A percentile compares a stretch with the other conserved stretches of the same genome.
Evolutionary conservation across 2,888 invertebrate species (phyloP).

Genomic region (Hydrotaea cyrtoneurina): DNA sequence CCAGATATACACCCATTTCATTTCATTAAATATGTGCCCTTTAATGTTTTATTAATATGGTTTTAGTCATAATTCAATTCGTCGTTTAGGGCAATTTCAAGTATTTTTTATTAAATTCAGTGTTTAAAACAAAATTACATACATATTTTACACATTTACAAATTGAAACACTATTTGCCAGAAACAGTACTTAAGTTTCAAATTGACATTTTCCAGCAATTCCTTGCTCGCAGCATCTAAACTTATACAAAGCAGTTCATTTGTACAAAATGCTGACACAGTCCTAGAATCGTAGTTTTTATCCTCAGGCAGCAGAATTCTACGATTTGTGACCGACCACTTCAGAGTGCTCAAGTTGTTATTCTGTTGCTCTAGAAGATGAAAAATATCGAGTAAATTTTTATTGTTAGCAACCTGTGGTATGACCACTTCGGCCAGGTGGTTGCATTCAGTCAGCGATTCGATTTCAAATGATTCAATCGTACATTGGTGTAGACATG

Average conservation of each 20-base stretch:
- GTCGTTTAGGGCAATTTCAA: too few species aligned
- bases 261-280: conserved; percentile 55
- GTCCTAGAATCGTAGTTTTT: conserved; percentile 46
- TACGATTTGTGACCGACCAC: conserved; percentile 54
- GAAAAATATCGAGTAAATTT: conserved; percentile 56
- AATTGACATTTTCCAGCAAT: conserved; percentile 48
- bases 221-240: conserved; percentile 53
- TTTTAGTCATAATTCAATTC: too few species aligned
- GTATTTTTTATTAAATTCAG: too few species aligned
- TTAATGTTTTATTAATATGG: too few species aligned
- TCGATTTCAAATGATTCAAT: conserved; percentile 28
- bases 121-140: neutral
- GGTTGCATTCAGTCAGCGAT: conserved; percentile 30
- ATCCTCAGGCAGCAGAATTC: conserved; percentile 12
- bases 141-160: neutral
- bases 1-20: too few species aligned
- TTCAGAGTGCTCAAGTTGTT: conserved; percentile 45
- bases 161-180: conserved; percentile 64
- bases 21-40: too few species aligned
- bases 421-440: conserved; percentile 52
- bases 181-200: conserved; percentile 64
- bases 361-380: conserved; percentile 63
- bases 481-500: conserved; percentile 27
- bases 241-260: conserved; percentile 52
- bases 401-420: conserved; percentile 53